Evolutionary conservation across 2,888 invertebrate species (phyloP).

Genomic region (Pardosa pseudoannulata): DNA sequence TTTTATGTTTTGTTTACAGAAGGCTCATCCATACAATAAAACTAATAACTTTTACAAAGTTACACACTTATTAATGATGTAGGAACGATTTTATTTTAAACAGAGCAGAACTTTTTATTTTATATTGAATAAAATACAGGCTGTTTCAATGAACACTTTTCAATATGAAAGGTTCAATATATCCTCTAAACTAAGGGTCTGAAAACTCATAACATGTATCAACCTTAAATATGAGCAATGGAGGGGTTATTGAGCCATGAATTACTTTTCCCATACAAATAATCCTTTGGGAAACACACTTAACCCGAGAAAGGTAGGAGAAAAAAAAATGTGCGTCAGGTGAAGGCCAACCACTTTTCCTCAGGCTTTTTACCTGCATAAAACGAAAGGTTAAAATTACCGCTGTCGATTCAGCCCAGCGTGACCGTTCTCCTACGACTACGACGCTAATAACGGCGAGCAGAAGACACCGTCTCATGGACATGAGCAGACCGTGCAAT

Average conservation of each 20-base stretch:
- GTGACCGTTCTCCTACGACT: conserved; percentile 13
- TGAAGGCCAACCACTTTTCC: conserved; percentile 8
- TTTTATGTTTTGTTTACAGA: too few relatives aligned
- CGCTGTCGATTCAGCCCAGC: background rate
- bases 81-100: too few relatives aligned
- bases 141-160: too few relatives aligned
- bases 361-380: background rate
- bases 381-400: conserved; percentile 6
- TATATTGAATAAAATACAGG: too few relatives aligned
- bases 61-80: too few relatives aligned
- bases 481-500: background rate
- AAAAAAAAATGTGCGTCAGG: background rate
- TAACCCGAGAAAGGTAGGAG: background rate
- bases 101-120: too few relatives aligned
- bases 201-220: too few relatives aligned
- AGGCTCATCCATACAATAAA: too few relatives aligned
- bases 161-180: too few relatives aligned
- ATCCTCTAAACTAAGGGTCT: too few relatives aligned
- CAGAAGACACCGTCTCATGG: background rate
- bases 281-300: background rate
- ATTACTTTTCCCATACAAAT: background rate
- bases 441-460: background rate
- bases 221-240: background rate
- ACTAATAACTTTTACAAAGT: too few relatives aligned
- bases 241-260: background rate